Conservation (phyloP, 2,888 invertebrate genomes). For the Aspidapion aeneum region DNA sequence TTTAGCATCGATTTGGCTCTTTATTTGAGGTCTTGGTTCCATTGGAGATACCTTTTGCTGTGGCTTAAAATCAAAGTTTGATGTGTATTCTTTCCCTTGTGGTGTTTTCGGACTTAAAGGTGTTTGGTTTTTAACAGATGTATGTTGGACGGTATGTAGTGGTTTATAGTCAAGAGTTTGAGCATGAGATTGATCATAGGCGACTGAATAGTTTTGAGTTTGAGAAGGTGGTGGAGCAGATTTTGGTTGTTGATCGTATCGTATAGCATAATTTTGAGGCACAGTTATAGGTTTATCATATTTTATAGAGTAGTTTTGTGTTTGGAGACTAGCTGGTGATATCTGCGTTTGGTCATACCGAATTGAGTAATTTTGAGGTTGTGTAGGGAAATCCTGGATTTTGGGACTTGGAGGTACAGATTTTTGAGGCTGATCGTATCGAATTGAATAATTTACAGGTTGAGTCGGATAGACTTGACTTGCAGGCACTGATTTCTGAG, state of each 20-base stretch:
- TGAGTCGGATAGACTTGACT: slow-evolving; percentile 8
- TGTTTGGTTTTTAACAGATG: not conserved
- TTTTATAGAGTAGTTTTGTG: slow-evolving; percentile 23
- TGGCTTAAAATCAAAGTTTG: slow-evolving; percentile 32
- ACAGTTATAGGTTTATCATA: slow-evolving; percentile 19
- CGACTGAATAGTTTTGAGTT: slow-evolving; percentile 15
- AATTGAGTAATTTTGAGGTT: slow-evolving; percentile 22
- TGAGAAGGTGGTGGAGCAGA: not conserved
- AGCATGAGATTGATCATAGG: slow-evolving; percentile 13
- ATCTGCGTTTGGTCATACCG: slow-evolving; percentile 25
- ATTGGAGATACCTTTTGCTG: slow-evolving; percentile 8
- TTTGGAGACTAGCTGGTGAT: slow-evolving; percentile 11
- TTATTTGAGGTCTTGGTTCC: slow-evolving; percentile 29
- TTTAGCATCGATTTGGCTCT: slow-evolving; percentile 33
- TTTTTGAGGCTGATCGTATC: slow-evolving; percentile 16
- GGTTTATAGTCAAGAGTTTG: not conserved
- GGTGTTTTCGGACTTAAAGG: not conserved
- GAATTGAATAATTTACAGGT: slow-evolving; percentile 11
- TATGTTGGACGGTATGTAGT: slow-evolving; percentile 6
- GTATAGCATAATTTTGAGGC: slow-evolving; percentile 11
- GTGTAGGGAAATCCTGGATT: not conserved
- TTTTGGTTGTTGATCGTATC: slow-evolving; percentile 15
- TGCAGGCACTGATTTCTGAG: slow-evolving; percentile 12
- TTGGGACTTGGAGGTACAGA: slow-evolving; percentile 4
- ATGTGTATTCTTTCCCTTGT: slow-evolving; percentile 30